Evolutionary conservation across 1,140 invertebrate genomes (phyloP).

Genomic region (Drosophila carrolli): DNA sequence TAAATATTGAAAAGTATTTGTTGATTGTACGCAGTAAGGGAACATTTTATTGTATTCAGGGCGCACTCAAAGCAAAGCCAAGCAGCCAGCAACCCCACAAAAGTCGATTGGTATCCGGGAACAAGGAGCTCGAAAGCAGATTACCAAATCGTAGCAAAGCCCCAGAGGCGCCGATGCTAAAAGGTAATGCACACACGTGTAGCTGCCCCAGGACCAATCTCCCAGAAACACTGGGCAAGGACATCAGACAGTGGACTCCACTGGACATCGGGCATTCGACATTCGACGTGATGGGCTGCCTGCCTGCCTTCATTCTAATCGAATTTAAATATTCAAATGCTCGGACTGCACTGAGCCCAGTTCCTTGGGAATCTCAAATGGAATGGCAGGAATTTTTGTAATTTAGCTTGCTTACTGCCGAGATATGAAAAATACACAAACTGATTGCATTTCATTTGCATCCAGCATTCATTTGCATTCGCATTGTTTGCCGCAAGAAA

Average conservation of each 20-base stretch:
- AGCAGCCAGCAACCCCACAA: conserved; percentile 1
- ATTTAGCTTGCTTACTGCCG: conserved; percentile 29
- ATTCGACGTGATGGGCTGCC: conserved; percentile 3
- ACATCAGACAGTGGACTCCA: background rate
- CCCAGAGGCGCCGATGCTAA: conserved; percentile 52
- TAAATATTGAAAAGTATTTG: conserved; percentile 68
- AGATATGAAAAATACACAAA: conserved; percentile 61
- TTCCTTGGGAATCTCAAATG: conserved; percentile 40
- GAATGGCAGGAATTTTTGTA: conserved; percentile 37
- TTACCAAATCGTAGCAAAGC: conserved; percentile 48
- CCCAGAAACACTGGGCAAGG: conserved; percentile 15
- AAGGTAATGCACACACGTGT: conserved; percentile 51
- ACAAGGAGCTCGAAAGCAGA: conserved; percentile 38
- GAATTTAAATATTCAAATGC: conserved; percentile 66
- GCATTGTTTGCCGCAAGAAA: conserved; percentile 57
- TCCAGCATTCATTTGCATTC: conserved; percentile 49
- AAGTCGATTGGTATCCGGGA: conserved; percentile 37
- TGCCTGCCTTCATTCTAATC: conserved; percentile 40
- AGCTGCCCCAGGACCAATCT: conserved; percentile 20
- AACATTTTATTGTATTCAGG: conserved; percentile 36
- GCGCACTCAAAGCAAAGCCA: conserved; percentile 9
- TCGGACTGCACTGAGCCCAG: conserved; percentile 17
- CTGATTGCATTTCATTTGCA: conserved; percentile 51
- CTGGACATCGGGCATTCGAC: background rate
- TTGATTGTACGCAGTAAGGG: conserved; percentile 53